These are phyloP conservation scores for Bombus confusus DNA, from an alignment of 1,140 invertebrate genomes.

Conservation along the genomic window DNA sequence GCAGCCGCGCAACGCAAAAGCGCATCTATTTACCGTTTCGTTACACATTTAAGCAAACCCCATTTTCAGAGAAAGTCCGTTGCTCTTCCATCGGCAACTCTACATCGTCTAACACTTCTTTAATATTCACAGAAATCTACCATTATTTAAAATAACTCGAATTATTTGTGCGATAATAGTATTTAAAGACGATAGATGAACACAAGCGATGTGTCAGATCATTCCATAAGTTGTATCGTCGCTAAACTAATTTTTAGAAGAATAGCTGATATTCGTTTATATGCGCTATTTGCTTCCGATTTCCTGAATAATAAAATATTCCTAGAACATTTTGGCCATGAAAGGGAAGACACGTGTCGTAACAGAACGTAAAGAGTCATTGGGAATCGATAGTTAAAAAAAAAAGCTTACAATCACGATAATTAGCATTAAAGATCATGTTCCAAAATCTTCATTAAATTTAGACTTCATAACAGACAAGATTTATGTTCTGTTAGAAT, in stretches of 20 bases:
- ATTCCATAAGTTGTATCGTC: not conserved
- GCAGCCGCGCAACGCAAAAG: constrained; percentile 7
- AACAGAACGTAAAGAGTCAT: too few relatives aligned
- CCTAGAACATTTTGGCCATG: too few relatives aligned
- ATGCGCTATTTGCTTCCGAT: too few relatives aligned
- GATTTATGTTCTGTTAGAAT: not conserved
- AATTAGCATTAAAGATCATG: too few relatives aligned
- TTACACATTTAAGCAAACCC: not conserved
- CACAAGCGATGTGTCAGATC: not conserved
- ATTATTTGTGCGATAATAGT: not conserved
- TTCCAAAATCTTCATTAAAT: not conserved
- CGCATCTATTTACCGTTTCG: not conserved
- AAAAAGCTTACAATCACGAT: too few relatives aligned
- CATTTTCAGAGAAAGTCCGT: not conserved
- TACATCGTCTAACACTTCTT: not conserved
- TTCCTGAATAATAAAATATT: too few relatives aligned
- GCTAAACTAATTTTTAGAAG: not conserved
- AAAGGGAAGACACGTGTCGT: too few relatives aligned
- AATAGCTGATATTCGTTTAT: not conserved
- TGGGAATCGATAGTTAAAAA: too few relatives aligned
- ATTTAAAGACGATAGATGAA: not conserved
- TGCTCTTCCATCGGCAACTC: not conserved
- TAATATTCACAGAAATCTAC: not conserved
- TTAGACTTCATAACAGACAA: not conserved
- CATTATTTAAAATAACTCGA: not conserved